Evolutionary conservation across 2,888 invertebrate species (phyloP), one percentile per base, ranked within the genome.

Genomic region (Piscicola geometra): DNA sequence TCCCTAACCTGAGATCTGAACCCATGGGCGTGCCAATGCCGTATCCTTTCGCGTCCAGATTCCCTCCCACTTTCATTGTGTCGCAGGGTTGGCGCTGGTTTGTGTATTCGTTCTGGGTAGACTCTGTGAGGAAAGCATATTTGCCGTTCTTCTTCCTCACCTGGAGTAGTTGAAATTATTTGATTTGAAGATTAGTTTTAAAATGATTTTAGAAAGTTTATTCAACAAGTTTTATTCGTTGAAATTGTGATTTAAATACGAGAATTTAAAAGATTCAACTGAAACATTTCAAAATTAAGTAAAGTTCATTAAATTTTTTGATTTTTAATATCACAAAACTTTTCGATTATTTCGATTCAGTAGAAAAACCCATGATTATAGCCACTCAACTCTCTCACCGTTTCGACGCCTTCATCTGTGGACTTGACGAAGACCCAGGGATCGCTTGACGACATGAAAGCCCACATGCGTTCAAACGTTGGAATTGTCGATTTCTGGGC

Each of bases 11-110:
- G 79, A 96, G 88, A 1, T 93, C 92, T 12, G 95, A 95, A 81
- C 93, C 94, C 78, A 94, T 89, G 0, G 93, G 91, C 71, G 94
- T 94, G 66, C 94, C 97, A 47, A 98, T 90, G 32, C 95, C 97
- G 84, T 96, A 98, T 79, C 96, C 94, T 85, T 93, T 93, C 66
- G 84, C 84, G 79, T 87, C 86, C 30, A 93, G 87, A 86, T 93
- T 91, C 71, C 91, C 88, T 0, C 94, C 93, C 18, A 97, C 93
- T 73, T 82, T 83, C 80, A 83, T 82, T 0, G 85, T 84, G 77
- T 84, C 82, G 78, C 84, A 84, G 0, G 96, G 95, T 82, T 92
- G 91, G 71, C 92, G 87, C 82, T 92, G 92, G 85, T 93, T 93
- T 74, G 90, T 90, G 86, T 93, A 92, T 82, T 92, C 92, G 82